phyloP scores from a whole-genome alignment of 1,140 invertebrate species.

The Stegodyphus mimosarum region DNA sequence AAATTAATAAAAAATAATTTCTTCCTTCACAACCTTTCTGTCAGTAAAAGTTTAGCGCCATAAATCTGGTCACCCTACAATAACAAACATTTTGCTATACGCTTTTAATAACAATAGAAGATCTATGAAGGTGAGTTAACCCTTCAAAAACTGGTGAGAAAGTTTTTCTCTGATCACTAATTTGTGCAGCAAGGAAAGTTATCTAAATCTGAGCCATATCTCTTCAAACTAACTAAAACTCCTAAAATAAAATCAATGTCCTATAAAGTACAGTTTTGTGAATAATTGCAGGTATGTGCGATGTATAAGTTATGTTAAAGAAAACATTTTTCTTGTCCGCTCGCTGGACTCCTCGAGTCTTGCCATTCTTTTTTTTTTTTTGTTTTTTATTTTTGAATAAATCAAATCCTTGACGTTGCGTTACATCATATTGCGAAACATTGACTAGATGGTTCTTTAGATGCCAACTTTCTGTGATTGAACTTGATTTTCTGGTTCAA shows the following conservation, averaged over 20 bases:
- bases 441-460: conserved; percentile 15
- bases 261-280: conserved; percentile 27
- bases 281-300: conserved; percentile 32
- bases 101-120: conserved; percentile 21
- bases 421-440: conserved; percentile 11
- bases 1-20: neutral
- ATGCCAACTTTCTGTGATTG: neutral
- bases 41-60: neutral
- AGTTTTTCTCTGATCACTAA: conserved; percentile 25
- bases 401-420: neutral
- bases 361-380: neutral
- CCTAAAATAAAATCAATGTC: conserved; percentile 14
- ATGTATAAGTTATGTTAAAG: conserved; percentile 19
- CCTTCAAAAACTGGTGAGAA: conserved; percentile 38
- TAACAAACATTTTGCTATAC: conserved; percentile 28
- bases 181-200: conserved; percentile 43
- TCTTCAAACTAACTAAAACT: conserved; percentile 41
- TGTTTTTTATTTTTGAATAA: conserved; percentile 4
- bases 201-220: conserved; percentile 25
- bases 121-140: conserved; percentile 22
- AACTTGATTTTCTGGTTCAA: neutral
- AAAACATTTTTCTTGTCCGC: conserved; percentile 15
- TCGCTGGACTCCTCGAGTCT: neutral
- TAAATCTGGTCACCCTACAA: conserved; percentile 34
- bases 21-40: neutral